These are phyloP conservation scores for Odontophorus gujanensis DNA, from an alignment of 2,113 vertebrate genomes.

Conservation along the genomic window DNA sequence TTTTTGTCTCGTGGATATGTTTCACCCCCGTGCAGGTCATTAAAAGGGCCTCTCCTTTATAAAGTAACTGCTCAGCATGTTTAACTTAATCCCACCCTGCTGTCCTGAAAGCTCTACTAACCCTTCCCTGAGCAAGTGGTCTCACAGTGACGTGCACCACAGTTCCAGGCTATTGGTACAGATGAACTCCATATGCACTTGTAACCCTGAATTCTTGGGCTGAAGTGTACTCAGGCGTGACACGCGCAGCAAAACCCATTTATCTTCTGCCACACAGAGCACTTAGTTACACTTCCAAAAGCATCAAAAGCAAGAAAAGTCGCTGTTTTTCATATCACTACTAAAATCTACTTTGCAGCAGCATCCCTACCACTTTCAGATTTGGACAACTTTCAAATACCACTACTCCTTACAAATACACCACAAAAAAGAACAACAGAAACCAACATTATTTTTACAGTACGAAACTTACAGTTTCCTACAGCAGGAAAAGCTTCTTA, in stretches of 20 bases:
- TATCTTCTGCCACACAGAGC: not conserved
- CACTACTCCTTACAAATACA: not conserved
- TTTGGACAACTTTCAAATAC: not conserved
- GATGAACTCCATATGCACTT: not conserved
- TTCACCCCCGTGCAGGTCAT: not conserved
- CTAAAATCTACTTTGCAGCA: constrained; percentile 54
- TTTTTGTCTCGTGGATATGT: not conserved
- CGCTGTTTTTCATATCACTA: not conserved
- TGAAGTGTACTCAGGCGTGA: not conserved
- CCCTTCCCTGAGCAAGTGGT: not conserved
- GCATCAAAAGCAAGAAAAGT: not conserved
- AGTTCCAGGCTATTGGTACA: not conserved
- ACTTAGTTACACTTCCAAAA: not conserved
- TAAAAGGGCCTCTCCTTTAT: not conserved
- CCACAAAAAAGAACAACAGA: not conserved
- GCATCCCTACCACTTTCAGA: not conserved
- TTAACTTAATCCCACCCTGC: not conserved
- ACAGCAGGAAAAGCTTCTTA: not conserved
- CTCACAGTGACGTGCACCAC: not conserved
- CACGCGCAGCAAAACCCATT: not conserved
- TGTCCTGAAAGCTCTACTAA: not conserved
- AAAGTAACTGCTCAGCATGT: not conserved
- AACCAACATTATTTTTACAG: not conserved
- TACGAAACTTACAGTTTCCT: not conserved
- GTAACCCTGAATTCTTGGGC: not conserved